Evolutionary conservation across 2,113 vertebrate species (phyloP), one percentile per base, ranked within the genome.

Genomic region (Prolemur simus): DNA sequence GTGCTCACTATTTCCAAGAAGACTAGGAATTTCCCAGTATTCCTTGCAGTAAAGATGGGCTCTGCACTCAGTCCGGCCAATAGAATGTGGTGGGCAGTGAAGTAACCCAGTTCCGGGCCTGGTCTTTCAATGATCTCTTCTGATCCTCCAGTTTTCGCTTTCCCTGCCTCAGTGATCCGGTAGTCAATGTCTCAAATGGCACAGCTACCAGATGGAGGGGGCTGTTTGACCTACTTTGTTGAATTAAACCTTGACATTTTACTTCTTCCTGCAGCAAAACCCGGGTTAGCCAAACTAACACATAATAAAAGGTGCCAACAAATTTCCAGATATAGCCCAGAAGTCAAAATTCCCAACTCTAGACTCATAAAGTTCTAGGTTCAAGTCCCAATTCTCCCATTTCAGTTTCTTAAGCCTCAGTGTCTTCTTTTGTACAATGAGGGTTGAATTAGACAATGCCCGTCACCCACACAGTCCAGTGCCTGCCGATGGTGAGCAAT

Each of bases 381-480:
- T 86, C 4, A 34, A 49, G 83, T 63, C 47, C 85, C 47, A 37
- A n/a, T 25, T 89, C 39, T 52, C 20, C 27, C 15, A 2, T 39
- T 85, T 84, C 23, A 17, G 68, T 32, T 49, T 68, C 47, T 63
- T 23, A 20, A 84, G 84, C 15, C 6, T 66, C 20, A 10, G 69
- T 49, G n/a, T 73, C 64, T 68, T 77, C 49, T 91, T 89, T 49
- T 42, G 17, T 73, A 37, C 49, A 45, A 63, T 5, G 29, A 82
- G 12, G 60, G 27, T 37, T 45, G 84, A 71, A 12, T 34, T 32
- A 63, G 60, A 74, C 1, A 9, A n/a, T 6, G 11, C 3, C 29
- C 15, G 29, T 20, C 1, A 13, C 0, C 1, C 45, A 39, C 17
- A 17, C 8, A 34, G 47, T 37, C 80, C n/a, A 8, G 14, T 12